Percentiles rank a stretch among this genome's conserved stretches.
Evolutionary conservation across 2,888 invertebrate species (phyloP).

Genomic region (Mellilla xanthometata): DNA sequence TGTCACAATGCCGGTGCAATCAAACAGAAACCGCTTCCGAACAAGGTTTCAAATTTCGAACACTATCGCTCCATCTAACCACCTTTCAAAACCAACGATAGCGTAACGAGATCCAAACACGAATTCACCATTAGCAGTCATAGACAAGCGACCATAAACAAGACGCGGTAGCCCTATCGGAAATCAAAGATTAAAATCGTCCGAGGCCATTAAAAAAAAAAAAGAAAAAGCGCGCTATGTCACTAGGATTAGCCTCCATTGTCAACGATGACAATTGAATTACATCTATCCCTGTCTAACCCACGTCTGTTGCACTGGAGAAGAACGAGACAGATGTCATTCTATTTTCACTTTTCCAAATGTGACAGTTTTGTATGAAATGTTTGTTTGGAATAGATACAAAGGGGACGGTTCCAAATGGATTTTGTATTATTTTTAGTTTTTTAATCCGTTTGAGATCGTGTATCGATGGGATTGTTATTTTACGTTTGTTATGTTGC

Average conservation of each 20-base stretch:
- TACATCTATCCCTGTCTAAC: constrained; percentile 64
- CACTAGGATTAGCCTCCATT: constrained; percentile 76
- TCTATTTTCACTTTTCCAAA: constrained; percentile 76
- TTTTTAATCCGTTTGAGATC: constrained; percentile 68
- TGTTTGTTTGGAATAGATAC: constrained; percentile 73
- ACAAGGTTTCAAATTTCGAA: constrained; percentile 42
- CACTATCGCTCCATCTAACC: constrained; percentile 43
- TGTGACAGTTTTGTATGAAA: constrained; percentile 78
- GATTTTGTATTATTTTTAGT: constrained; percentile 67
- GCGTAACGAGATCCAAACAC: constrained; percentile 71
- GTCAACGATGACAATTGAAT: constrained; percentile 72
- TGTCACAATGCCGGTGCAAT: constrained; percentile 17
- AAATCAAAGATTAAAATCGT: constrained; percentile 67
- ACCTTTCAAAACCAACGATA: constrained; percentile 59
- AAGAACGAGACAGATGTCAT: constrained; percentile 53
- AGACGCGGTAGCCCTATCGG: constrained; percentile 68
- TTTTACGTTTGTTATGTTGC: constrained; percentile 15
- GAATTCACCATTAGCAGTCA: constrained; percentile 67
- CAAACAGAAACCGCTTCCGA: constrained; percentile 31
- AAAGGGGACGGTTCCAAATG: constrained; percentile 60
- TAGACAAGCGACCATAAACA: constrained; percentile 54
- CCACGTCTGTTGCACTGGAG: constrained; percentile 24
- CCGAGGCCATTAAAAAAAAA: constrained; percentile 46
- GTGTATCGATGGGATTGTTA: constrained; percentile 23
- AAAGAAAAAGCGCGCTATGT: constrained; percentile 67